Percentiles rank a stretch among this genome's conserved stretches.
These are phyloP conservation scores for Puffinus mauretanicus DNA, from an alignment of 2,113 vertebrate genomes.

Conservation along the genomic window DNA sequence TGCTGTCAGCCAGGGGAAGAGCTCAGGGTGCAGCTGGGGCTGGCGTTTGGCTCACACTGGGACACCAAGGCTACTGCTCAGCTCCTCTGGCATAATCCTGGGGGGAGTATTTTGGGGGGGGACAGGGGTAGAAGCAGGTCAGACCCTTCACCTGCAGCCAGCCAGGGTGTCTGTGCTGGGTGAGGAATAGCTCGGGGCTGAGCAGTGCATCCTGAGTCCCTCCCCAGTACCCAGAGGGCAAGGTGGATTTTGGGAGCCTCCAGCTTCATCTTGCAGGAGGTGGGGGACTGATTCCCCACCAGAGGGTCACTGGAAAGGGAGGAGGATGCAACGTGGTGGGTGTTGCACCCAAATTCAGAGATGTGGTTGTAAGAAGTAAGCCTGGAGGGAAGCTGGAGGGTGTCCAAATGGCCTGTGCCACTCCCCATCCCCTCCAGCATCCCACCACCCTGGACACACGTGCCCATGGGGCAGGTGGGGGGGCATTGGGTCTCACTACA, in stretches of 20 bases:
- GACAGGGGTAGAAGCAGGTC: neutral
- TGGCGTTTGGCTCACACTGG: neutral
- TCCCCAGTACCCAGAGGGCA: neutral
- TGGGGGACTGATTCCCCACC: neutral
- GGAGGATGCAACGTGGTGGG: neutral
- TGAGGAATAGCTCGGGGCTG: neutral
- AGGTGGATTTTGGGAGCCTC: neutral
- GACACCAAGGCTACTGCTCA: neutral
- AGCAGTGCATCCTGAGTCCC: neutral
- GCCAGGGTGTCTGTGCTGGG: neutral
- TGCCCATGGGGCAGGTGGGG: neutral
- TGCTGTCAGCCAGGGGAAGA: neutral
- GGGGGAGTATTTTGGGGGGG: neutral
- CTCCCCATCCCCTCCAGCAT: neutral
- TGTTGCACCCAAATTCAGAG: neutral
- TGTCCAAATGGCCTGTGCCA: neutral
- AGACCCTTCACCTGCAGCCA: neutral
- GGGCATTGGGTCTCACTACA: neutral
- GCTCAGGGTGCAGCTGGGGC: neutral
- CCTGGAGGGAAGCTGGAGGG: neutral
- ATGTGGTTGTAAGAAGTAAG: neutral
- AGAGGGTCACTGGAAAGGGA: neutral
- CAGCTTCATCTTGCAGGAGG: neutral
- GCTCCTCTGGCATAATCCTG: neutral
- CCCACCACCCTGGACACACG: neutral